phyloP scores from a whole-genome alignment of 1,140 invertebrate species.

The Tetraneura akinire region DNA sequence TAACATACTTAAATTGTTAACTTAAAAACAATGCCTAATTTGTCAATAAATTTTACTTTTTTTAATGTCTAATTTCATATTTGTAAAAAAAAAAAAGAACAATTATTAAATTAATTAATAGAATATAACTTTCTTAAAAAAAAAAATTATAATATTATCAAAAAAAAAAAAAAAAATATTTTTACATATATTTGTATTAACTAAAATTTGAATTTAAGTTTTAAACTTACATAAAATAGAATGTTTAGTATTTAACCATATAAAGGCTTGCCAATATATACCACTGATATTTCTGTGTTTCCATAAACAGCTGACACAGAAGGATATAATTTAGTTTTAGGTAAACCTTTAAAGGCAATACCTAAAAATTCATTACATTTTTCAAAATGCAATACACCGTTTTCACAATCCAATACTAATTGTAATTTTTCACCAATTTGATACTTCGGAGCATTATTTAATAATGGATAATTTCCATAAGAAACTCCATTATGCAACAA shows the following conservation, averaged over 20 bases:
- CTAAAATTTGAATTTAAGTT: too few relatives aligned
- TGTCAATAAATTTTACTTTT: too few relatives aligned
- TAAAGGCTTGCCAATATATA: constrained; percentile 91
- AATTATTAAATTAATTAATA: too few relatives aligned
- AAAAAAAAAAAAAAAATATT: background rate
- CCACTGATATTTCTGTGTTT: constrained; percentile 99
- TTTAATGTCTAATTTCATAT: too few relatives aligned
- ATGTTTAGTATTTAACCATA: constrained; percentile 73
- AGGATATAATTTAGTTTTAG: constrained; percentile 86
- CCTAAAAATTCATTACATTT: constrained; percentile 98
- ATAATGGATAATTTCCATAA: constrained; percentile 90
- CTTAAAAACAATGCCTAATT: too few relatives aligned
- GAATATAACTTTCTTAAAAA: background rate
- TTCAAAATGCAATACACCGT: constrained; percentile 96
- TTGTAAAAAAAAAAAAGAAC: too few relatives aligned
- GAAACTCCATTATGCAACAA: constrained; percentile 95
- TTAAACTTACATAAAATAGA: background rate
- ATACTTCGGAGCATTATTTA: constrained; percentile 98
- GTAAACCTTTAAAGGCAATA: constrained; percentile 93
- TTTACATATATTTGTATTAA: too few relatives aligned
- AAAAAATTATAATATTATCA: background rate
- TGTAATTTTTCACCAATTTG: constrained; percentile 95
- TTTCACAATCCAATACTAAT: constrained; percentile 96
- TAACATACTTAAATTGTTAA: too few relatives aligned
- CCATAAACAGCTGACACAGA: constrained; percentile 97